phyloP scores from a whole-genome alignment of 2,113 vertebrate species.

The Tringa solitaria region DNA sequence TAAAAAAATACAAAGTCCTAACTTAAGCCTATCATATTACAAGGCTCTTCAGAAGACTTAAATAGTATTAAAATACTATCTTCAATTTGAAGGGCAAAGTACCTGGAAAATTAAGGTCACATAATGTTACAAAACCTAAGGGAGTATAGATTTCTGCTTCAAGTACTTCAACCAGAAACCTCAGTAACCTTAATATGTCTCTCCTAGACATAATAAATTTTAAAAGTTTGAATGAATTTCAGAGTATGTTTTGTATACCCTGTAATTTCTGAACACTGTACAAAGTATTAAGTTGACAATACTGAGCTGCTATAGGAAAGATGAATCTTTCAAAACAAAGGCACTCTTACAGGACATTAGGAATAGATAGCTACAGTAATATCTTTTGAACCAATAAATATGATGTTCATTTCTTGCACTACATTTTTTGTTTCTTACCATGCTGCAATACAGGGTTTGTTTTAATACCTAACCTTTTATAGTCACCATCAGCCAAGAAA shows the following conservation, averaged over 20 bases:
- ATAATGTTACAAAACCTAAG: constrained; percentile 69
- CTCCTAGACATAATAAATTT: constrained; percentile 60
- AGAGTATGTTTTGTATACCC: constrained; percentile 34
- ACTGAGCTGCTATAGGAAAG: neutral
- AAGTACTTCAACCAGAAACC: constrained; percentile 71
- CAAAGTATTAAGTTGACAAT: constrained; percentile 36
- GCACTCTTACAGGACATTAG: neutral
- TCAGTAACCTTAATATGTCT: constrained; percentile 71
- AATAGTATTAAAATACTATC: constrained; percentile 71
- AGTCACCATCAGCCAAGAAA: neutral
- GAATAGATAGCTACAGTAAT: constrained; percentile 15
- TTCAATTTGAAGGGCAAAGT: constrained; percentile 76
- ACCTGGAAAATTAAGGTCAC: constrained; percentile 78
- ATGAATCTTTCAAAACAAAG: constrained; percentile 34
- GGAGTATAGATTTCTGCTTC: constrained; percentile 73
- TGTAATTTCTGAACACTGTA: constrained; percentile 51
- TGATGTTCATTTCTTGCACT: neutral
- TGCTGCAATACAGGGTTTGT: no score
- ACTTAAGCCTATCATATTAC: constrained; percentile 58
- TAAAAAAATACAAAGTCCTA: neutral
- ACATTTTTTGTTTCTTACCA: neutral
- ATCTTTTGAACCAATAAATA: neutral
- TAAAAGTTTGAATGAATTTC: constrained; percentile 69
- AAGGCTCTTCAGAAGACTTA: constrained; percentile 59
- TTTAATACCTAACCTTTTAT: neutral